Evolutionary conservation across 2,797 vertebrate genomes (phyloP), one percentile per base, ranked within the genome.

Genomic region (Anguilla obscura): DNA sequence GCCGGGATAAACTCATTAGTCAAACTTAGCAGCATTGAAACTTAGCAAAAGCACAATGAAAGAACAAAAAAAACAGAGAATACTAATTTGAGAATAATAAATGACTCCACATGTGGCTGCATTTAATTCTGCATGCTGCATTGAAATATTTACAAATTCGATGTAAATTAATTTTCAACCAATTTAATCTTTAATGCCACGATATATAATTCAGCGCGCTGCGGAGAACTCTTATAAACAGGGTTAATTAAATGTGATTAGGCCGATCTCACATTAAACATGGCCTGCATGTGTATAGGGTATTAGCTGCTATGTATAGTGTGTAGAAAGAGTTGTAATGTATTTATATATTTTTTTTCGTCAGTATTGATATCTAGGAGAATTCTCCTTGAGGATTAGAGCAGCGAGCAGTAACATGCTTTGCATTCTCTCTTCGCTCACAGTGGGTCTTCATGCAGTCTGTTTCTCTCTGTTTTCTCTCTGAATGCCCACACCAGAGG

Each of bases 21-120:
- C 88, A 88, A 69, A 85, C 87, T 89, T 89, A 83, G 21, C 63
- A 66, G n/a, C 18, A 66, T 66, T 66, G 63, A n/a, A 66, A 66
- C 88, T 89, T 89, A 80, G 90, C 50, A 87, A 71, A 89, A 14
- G 85, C 74, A 36, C 89, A 88, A 90, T 88, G 86, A 82, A 90
- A 88, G 74, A 90, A 88, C 90, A 79, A 69, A 80, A 45, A 40
- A 45, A 45, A 45, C 40, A 84, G 48, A 84, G 27, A 90, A 90
- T 90, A 85, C 89, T 91, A 91, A 92, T 89, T 84, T 63, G 86
- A 86, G 87, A 86, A 86, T 83, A 90, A 92, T 90, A 54, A 90
- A 90, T 90, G 50, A 71, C 63, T 90, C 74, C 89, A 48, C 27
- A 30, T 83, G 66, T 45, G 84, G 63, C 82, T 30, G 63, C 33